Evolutionary conservation across 2,113 vertebrate species (phyloP).

Genomic region (Platysteira castanea): DNA sequence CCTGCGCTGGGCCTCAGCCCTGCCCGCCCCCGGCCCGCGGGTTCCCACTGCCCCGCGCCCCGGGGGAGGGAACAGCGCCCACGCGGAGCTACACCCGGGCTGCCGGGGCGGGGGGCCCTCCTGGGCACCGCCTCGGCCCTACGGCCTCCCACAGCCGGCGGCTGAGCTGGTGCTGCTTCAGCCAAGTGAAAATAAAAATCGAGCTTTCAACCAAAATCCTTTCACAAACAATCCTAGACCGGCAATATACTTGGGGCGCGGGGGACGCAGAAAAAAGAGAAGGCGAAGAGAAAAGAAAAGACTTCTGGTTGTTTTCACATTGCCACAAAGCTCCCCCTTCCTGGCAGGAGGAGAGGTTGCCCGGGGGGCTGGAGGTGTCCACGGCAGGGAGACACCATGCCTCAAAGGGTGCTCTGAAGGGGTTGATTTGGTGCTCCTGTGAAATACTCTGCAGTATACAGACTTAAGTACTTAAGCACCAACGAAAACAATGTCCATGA

Average conservation of each 20-base stretch:
- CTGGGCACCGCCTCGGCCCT: neutral
- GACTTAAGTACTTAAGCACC: neutral
- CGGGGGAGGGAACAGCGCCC: neutral
- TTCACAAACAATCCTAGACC: neutral
- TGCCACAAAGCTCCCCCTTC: neutral
- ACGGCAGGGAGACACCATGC: fast-evolving
- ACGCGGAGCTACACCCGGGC: neutral
- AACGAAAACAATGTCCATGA: fast-evolving
- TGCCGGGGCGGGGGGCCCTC: neutral
- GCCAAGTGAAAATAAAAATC: neutral
- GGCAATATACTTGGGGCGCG: neutral
- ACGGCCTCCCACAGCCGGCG: fast-evolving
- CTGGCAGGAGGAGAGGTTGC: no score
- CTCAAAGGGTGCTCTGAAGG: fast-evolving
- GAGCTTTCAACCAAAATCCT: neutral
- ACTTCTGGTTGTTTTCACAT: fast-evolving
- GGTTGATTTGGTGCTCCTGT: neutral
- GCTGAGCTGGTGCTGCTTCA: neutral
- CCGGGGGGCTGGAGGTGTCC: neutral
- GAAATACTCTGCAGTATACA: neutral
- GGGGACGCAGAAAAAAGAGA: fast-evolving
- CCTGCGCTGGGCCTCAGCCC: neutral
- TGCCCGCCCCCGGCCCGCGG: neutral
- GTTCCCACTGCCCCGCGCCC: neutral
- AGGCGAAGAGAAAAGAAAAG: fast-evolving